Evolutionary conservation across 2,113 vertebrate species (phyloP), one percentile per base, ranked within the genome.

Genomic region (Larimichthys polyactis): DNA sequence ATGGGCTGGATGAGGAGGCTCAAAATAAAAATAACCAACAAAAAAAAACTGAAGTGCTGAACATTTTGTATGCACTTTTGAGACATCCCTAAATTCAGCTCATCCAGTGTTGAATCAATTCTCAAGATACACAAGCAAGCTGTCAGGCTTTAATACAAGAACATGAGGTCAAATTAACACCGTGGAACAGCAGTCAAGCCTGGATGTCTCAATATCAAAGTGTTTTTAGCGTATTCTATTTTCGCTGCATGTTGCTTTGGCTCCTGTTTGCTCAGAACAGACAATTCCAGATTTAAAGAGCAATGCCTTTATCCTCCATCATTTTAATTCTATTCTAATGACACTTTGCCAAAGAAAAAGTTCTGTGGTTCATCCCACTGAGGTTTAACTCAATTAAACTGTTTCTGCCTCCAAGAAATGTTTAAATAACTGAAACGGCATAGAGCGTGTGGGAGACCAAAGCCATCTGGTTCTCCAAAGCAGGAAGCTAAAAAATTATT

Each of bases 401-500:
- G 49, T 63, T 55, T 85, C 65, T 86, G 79, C 54, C 69, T 75
- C 60, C 3, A 65, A 79, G 81, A 88, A 54, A 71, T 71, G 43
- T 74, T 78, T 63, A 59, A 83, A 85, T 85, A 75, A 79, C 68
- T 85, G 49, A 86, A 88, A 54, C 2, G 0, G 24, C 65, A 15
- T n/a, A 0, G 60, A 32, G 57, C 19, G 36, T 27, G 64, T 73
- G 73, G 73, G 11, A 58, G 77, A 60, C 76, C 40, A 20, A 48
- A 59, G 75, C 71, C 88, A 84, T 87, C 82, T 81, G 85, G 67
- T 77, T 81, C 63, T 67, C 17, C 51, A 3, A 46, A 73, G 40
- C 55, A 74, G 75, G 68, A 64, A 65, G 66, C 29, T 29, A 76
- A 77, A 29, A 86, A 82, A 79, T 80, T 2, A 58, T 51, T 74